These are phyloP conservation scores for Drosophila sulfurigaster DNA, from an alignment of 1,140 invertebrate genomes.

Conservation along the genomic window DNA sequence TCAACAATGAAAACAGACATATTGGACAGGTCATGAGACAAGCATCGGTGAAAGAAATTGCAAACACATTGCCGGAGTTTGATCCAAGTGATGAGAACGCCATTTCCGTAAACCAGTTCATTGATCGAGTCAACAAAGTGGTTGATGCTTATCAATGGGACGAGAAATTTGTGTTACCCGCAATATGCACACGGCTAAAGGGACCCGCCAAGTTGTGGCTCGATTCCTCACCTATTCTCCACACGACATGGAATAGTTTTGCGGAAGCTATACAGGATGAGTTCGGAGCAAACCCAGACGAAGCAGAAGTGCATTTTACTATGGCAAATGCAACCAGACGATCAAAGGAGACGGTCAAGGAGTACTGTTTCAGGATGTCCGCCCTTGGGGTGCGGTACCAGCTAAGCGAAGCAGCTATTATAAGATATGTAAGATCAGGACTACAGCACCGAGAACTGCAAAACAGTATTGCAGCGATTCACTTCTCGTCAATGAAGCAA, in stretches of 20 bases:
- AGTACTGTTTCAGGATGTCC: conserved; percentile 3
- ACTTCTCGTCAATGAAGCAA: not conserved
- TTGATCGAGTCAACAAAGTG: too few species aligned
- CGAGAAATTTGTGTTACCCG: not conserved
- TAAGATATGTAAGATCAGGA: not conserved
- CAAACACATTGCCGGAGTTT: conserved; percentile 4
- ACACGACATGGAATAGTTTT: not conserved
- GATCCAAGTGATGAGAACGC: conserved; percentile 1
- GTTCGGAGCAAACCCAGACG: not conserved
- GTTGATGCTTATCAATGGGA: not conserved
- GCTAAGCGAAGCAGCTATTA: not conserved
- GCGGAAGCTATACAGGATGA: not conserved
- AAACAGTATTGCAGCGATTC: not conserved
- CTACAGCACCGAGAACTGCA: not conserved
- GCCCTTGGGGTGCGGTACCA: not conserved
- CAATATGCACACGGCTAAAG: too few species aligned
- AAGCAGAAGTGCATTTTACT: not conserved
- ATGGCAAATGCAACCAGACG: not conserved
- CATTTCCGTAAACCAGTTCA: not conserved
- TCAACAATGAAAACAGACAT: too few species aligned
- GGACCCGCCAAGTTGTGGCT: not conserved
- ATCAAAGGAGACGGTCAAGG: conserved; percentile 1
- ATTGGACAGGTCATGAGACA: not conserved
- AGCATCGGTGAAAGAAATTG: conserved; percentile 4
- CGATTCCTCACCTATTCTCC: not conserved